These are phyloP conservation scores for Temnothorax longispinosus DNA, from an alignment of 1,140 invertebrate species.

Conservation along the genomic window DNA sequence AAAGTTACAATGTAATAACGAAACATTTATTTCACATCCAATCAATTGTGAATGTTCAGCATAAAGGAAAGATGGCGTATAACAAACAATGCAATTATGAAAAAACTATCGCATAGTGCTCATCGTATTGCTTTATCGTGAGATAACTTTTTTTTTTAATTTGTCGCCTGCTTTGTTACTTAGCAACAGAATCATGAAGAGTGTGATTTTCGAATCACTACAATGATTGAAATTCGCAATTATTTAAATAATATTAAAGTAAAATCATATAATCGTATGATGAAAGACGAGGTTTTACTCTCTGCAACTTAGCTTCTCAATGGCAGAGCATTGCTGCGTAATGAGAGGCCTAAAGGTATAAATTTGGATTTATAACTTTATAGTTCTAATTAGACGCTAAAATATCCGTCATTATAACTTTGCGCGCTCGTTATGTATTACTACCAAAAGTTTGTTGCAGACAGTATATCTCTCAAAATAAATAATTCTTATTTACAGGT, in stretches of 20 bases:
- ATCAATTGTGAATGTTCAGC: background rate
- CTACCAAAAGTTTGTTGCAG: background rate
- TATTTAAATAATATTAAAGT: background rate
- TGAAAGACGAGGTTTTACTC: background rate
- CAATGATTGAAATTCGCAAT: background rate
- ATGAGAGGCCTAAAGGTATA: background rate
- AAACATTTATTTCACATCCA: background rate
- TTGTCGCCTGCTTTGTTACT: background rate
- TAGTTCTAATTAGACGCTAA: background rate
- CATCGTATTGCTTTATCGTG: background rate
- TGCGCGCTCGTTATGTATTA: background rate
- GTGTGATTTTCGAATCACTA: background rate
- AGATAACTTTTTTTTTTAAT: background rate
- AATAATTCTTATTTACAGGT: background rate
- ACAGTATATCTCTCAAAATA: background rate
- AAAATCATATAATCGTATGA: background rate
- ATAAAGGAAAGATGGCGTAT: background rate
- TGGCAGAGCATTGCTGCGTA: background rate
- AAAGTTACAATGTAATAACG: background rate
- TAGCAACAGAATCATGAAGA: background rate
- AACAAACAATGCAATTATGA: background rate
- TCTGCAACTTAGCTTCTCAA: background rate
- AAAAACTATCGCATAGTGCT: background rate
- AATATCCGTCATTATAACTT: conserved; percentile 26
- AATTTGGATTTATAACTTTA: conserved; percentile 1